phyloP scores from a whole-genome alignment of 1,140 invertebrate species.

The Palaemon carinicauda region DNA sequence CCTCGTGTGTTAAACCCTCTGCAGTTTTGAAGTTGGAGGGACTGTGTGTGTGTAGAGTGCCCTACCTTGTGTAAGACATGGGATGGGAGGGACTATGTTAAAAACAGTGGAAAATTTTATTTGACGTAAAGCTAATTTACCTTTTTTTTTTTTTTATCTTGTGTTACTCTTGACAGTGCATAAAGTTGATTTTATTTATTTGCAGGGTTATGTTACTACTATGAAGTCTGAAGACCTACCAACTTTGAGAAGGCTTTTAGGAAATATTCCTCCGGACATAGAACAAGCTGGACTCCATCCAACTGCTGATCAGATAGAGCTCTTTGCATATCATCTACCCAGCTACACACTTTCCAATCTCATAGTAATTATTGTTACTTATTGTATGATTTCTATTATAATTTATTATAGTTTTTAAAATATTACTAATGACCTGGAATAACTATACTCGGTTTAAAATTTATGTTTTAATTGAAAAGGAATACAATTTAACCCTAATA shows the following conservation, averaged over 20 bases:
- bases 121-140: background rate
- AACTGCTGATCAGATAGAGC: conserved; percentile 97
- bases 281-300: conserved; percentile 91
- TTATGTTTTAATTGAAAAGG: too few relatives aligned
- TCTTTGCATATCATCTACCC: conserved; percentile 96
- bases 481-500: too few relatives aligned
- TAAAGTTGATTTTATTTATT: conserved; percentile 39
- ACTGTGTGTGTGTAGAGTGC: too few relatives aligned
- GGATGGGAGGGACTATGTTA: too few relatives aligned
- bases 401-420: too few relatives aligned
- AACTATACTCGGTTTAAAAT: too few relatives aligned
- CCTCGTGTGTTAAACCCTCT: too few relatives aligned
- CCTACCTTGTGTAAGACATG: too few relatives aligned
- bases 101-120: background rate
- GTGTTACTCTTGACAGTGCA: background rate
- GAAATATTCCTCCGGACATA: conserved; percentile 44
- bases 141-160: background rate
- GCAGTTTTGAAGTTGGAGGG: too few relatives aligned
- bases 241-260: conserved; percentile 51
- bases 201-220: conserved; percentile 88
- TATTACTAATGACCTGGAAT: too few relatives aligned
- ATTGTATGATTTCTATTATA: too few relatives aligned
- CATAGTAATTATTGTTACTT: too few relatives aligned
- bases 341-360: conserved; percentile 91
- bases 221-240: conserved; percentile 84